Percentiles rank a stretch among this genome's conserved stretches.
Evolutionary conservation across 2,797 vertebrate genomes (phyloP).

Genomic region (Urosaurus nigricauda): DNA sequence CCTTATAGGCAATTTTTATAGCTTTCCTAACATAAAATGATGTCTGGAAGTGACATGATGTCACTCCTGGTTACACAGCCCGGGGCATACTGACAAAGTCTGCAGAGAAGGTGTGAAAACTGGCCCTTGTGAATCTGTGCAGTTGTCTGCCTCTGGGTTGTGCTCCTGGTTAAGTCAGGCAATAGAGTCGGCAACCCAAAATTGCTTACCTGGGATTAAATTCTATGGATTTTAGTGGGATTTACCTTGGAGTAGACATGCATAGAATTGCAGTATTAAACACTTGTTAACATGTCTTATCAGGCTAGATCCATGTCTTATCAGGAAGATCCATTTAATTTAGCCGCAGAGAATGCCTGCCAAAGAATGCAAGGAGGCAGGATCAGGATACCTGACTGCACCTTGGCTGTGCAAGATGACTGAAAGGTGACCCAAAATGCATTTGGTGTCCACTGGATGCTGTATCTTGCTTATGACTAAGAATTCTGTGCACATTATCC

Average conservation of each 20-base stretch:
- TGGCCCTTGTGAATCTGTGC: too few species aligned
- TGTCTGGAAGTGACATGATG: too few species aligned
- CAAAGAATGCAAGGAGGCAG: background rate
- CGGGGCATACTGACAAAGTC: too few species aligned
- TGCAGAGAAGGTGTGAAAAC: too few species aligned
- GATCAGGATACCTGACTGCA: too few species aligned
- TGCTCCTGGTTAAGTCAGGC: background rate
- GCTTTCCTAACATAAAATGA: too few species aligned
- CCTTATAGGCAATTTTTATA: too few species aligned
- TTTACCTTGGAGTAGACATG: background rate
- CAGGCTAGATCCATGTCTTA: background rate
- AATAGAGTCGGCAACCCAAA: background rate
- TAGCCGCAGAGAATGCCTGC: background rate
- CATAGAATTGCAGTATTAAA: background rate
- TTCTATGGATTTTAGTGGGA: background rate
- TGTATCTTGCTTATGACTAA: too few species aligned
- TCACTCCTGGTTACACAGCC: too few species aligned
- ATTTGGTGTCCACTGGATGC: too few species aligned
- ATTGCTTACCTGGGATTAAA: background rate
- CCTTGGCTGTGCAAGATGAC: too few species aligned
- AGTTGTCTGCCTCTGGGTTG: background rate
- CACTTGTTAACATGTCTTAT: background rate
- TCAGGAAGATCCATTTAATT: background rate
- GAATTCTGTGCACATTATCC: background rate
- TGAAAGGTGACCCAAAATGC: too few species aligned